Evolutionary conservation across 2,888 invertebrate species (phyloP), one percentile per base, ranked within the genome.

Genomic region (Nomada fabriciana): DNA sequence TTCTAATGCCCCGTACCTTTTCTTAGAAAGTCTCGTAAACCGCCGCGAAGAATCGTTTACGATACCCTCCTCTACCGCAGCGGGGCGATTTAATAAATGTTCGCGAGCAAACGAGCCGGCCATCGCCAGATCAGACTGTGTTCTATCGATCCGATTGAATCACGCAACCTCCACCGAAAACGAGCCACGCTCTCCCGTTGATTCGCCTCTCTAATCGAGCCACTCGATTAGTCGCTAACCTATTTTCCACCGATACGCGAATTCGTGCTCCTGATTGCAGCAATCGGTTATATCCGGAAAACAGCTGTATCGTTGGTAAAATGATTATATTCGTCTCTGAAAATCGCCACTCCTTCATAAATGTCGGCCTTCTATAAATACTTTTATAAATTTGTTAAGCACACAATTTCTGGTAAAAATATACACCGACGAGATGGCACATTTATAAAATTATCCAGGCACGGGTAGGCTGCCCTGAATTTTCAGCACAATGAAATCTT

Each of bases 31-130:
- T 79, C 83, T 69, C 79, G 79, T 79, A 72, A 83, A 83, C 67
- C 79, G 75, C 71, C 50, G 57, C 63, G 80, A 80, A 76, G 79
- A 78, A 83, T 79, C 81, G 80, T 85, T 82, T 67, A 60, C 74
- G 75, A 75, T 67, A 13, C 75, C 57, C 36, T 7, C 47, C 64
- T 60, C n/a, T 23, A 29, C 55, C 10, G 20, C 25, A 4, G 53
- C 20, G 20, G 20, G 9, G 72, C 79, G 76, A 84, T 83, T 87
- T 88, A 88, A 87, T 88, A 80, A 88, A 88, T 64, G 77, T 55
- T 60, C 76, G 74, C 69, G 68, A 70, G 67, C 64, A 70, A 82
- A 76, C 76, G 78, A 78, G 74, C 13, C 25, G 1, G 55, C 71
- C 76, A 81, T 83, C 85, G 71, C 69, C 63, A 67, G 72, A 87